Conservation (phyloP, 2,113 vertebrate species). For the Campylorhamphus procurvoides region DNA sequence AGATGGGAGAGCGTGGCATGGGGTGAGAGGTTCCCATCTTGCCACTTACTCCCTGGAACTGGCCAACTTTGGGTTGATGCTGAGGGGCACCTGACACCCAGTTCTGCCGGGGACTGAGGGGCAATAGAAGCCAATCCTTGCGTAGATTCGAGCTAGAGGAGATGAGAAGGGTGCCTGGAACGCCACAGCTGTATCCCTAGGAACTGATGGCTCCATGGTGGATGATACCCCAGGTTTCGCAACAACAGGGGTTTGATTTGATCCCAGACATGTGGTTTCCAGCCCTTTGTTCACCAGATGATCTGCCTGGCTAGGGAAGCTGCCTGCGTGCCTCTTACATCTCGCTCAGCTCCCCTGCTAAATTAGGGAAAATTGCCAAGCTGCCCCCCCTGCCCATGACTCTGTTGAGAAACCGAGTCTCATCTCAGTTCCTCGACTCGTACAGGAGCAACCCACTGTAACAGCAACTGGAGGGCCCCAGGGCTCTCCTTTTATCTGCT, state of each 20-base stretch:
- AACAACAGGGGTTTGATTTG: not conserved
- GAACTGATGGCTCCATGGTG: not conserved
- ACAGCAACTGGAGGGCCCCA: not conserved
- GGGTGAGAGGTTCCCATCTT: not conserved
- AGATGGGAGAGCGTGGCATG: accelerated
- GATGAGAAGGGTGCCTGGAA: not conserved
- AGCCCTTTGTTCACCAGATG: not conserved
- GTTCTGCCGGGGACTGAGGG: accelerated
- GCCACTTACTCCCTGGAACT: accelerated
- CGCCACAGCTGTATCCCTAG: not conserved
- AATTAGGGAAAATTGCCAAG: not conserved
- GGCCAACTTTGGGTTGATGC: not conserved
- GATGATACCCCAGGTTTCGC: not conserved
- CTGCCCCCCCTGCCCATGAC: not conserved
- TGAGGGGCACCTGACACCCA: not conserved
- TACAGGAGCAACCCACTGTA: not conserved
- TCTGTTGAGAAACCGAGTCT: not conserved
- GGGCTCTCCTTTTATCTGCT: conserved; percentile 31
- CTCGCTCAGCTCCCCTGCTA: not conserved
- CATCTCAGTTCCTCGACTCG: not conserved
- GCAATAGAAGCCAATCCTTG: not conserved
- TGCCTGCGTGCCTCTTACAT: not conserved
- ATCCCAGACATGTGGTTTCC: not conserved
- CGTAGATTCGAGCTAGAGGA: not conserved
- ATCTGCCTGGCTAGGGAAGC: not conserved